Evolutionary conservation across 1,140 invertebrate genomes (phyloP).

Genomic region (Drosophila lowei): DNA sequence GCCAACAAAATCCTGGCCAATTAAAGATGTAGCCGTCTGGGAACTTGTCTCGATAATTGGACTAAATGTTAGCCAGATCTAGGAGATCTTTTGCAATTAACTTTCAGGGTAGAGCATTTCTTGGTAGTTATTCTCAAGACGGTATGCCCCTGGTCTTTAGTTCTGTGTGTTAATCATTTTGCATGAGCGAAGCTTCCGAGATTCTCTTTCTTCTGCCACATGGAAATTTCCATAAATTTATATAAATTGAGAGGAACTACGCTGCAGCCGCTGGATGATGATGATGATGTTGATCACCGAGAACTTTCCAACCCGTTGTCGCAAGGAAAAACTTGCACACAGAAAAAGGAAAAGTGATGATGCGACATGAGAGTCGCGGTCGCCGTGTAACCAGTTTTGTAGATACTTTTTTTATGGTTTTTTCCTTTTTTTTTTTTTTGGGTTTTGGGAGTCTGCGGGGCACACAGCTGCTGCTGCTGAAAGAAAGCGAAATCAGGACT

Average conservation of each 20-base stretch:
- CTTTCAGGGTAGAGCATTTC: constrained; percentile 2
- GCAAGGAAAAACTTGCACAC: constrained; percentile 20
- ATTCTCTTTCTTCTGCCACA: constrained; percentile 14
- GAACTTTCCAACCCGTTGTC: constrained; percentile 75
- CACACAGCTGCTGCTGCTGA: constrained; percentile 32
- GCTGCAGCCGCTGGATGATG: constrained; percentile 16
- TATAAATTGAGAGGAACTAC: constrained; percentile 35
- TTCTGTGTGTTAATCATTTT: constrained; percentile 23
- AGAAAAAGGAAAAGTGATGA: constrained; percentile 71
- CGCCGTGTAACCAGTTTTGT: constrained; percentile 53
- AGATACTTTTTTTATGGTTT: constrained; percentile 13
- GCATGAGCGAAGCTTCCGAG: constrained; percentile 7
- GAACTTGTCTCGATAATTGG: background rate
- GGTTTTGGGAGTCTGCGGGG: constrained; percentile 13
- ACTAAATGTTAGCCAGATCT: constrained; percentile 4
- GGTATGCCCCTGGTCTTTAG: constrained; percentile 15
- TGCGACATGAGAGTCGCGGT: background rate
- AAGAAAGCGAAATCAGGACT: constrained; percentile 76
- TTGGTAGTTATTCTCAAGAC: constrained; percentile 12
- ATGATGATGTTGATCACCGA: constrained; percentile 15
- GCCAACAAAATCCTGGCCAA: background rate
- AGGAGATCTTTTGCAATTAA: background rate
- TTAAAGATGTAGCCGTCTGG: background rate
- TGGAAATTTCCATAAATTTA: constrained; percentile 59
- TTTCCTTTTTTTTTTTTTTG: constrained; percentile 21